Conservation (phyloP, 2,113 vertebrate genomes). For the Cichladusa arquata region DNA sequence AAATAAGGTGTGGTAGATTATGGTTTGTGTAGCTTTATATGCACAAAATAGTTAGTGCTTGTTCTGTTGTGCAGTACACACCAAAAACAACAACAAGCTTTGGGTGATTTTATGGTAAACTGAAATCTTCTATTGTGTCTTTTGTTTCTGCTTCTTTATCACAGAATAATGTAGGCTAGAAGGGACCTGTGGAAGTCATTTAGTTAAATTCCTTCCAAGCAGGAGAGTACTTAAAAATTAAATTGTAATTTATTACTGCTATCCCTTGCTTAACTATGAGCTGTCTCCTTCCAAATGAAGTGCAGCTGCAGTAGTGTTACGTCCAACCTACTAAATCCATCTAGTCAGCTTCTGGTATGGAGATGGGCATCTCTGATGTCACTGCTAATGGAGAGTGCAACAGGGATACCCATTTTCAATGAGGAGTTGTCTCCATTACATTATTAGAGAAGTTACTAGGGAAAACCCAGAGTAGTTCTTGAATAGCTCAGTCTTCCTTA, state of each 20-base stretch:
- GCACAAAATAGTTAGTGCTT: neutral
- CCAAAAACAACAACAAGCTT: neutral
- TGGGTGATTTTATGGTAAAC: neutral
- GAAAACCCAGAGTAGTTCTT: neutral
- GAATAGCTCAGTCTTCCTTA: neutral
- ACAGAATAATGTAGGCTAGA: neutral
- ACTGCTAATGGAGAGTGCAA: neutral
- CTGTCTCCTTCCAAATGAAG: neutral
- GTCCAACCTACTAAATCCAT: neutral
- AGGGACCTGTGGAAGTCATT: neutral
- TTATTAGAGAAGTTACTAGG: neutral
- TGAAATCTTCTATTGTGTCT: neutral
- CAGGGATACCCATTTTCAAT: fast-evolving
- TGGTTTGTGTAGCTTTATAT: neutral
- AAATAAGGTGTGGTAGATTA: neutral
- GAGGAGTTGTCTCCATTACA: neutral
- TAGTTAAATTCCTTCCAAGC: neutral
- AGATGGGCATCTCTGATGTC: neutral
- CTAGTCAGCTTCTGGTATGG: neutral
- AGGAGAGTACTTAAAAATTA: neutral
- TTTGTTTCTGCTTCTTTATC: neutral
- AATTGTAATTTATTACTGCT: neutral
- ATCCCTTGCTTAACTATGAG: neutral
- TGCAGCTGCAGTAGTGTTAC: neutral
- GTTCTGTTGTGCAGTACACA: neutral